Percentiles rank a stretch among this genome's conserved stretches.
These are phyloP conservation scores for Zonotrichia albicollis DNA, from an alignment of 2,797 vertebrate species.

Conservation along the genomic window DNA sequence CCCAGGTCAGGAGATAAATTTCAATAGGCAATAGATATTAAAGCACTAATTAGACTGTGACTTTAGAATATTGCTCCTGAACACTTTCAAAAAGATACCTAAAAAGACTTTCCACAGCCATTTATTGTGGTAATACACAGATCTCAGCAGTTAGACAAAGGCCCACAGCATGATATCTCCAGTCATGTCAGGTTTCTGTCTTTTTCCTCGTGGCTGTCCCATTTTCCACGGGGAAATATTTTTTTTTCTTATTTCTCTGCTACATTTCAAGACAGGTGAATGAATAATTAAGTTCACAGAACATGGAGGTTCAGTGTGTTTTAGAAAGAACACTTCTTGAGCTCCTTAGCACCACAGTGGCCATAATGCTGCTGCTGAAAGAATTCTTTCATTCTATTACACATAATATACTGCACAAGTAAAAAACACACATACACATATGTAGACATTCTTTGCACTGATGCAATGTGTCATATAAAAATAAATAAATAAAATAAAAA, in stretches of 20 bases:
- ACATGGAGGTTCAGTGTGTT: not conserved
- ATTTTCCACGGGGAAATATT: not conserved
- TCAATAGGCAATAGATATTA: not conserved
- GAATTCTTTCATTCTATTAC: not conserved
- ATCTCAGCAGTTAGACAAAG: not conserved
- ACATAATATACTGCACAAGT: not conserved
- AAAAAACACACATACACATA: not conserved
- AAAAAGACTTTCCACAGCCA: not conserved
- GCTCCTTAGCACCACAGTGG: not conserved
- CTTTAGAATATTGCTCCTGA: not conserved
- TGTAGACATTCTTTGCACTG: rapidly evolving
- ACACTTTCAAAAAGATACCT: not conserved
- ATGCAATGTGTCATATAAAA: not conserved
- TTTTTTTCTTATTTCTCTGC: not conserved
- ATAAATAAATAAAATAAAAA: not conserved
- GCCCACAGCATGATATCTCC: not conserved
- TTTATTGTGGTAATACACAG: not conserved
- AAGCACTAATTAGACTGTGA: not conserved
- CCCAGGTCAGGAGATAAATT: not conserved
- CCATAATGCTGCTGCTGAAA: not conserved
- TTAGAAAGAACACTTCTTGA: not conserved
- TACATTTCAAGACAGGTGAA: not conserved
- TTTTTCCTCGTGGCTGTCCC: not conserved
- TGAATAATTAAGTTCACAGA: not conserved
- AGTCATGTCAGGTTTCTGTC: not conserved